Evolutionary conservation across 2,113 vertebrate genomes (phyloP), one percentile per base, ranked within the genome.

Genomic region (Heteronetta atricapilla): DNA sequence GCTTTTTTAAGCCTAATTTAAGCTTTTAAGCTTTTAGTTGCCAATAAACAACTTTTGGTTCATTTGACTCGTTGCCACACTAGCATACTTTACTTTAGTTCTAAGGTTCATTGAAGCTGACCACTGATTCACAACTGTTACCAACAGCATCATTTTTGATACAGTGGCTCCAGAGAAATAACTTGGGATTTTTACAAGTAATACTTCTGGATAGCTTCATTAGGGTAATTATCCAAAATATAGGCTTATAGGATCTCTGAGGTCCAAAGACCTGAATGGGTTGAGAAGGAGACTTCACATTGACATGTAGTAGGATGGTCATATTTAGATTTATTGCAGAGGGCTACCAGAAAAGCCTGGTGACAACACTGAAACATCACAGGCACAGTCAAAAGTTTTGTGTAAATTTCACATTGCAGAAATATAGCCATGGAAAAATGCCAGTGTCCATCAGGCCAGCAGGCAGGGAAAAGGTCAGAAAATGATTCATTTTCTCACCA

Each of bases 21-120:
- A 97, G 76, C 68, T 86, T 93, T 90, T 90, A 94, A 90, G 60
- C 86, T 94, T 94, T 94, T 88, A 96, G 90, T 95, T 94, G 77
- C 69, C 86, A 84, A 78, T 82, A 88, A 95, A 82, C 74, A 92
- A 56, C 58, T 90, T 62, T 44, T 81, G 69, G 58, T 34, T 88
- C 64, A 62, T 90, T 92, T 93, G 89, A 77, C n/a, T 92, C 78
- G 44, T 29, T 90, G 69, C 66, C 69, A 78, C 56, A 55, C 82
- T 68, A 79, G 38, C 34, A 88, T 83, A 74, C 64, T 92, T 86
- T 87, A 73, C n/a, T 73, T 38, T 10, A 38, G 38, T 38, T 90
- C 23, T 83, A 90, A 66, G 38, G 53, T 86, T 53, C 53, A 31
- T 63, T 70, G 56, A 75, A 70, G 59, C 20, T 91, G 50, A 26